Evolutionary conservation across 2,888 invertebrate species (phyloP), one percentile per base, ranked within the genome.

Genomic region (Microctonus brassicae): DNA sequence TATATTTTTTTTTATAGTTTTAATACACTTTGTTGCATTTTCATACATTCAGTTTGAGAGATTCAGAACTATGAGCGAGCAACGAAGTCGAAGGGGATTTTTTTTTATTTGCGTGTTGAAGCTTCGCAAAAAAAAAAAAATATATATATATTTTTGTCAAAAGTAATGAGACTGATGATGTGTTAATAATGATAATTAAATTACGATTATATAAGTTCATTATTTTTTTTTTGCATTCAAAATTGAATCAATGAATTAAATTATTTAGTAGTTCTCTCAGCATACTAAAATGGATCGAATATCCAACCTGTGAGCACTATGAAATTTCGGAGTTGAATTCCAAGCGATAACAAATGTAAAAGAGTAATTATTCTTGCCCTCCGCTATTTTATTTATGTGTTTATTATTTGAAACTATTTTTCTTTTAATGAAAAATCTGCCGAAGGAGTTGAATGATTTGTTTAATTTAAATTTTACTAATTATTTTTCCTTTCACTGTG

Each of bases 51-150:
- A 39, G 69, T 64, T 73, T 73, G 70, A 71, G 75, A 78, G 76
- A 69, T 73, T 76, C 74, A 78, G 77, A 78, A 81, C 70, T 79
- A 73, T 77, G 77, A 77, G 79, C 79, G 77, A 80, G 80, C 79
- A 77, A 81, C 76, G 77, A 79, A 79, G 79, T 81, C 75, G 75
- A 76, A 79, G 77, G 75, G 70, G 77, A 53, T n/a, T 39, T 73
- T 53, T 47, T 69, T 71, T 17, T 62, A 42, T 55, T 63, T 39
- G 57, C 57, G 11, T 57, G 29, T 29, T 29, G 57, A 57, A 57
- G 29, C 57, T 29, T 57, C 29, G 57, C 57, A 24, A 57, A 57
- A 57, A 24, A 55, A 55, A 9, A 39, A 13, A n/a, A n/a, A n/a
- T n/a, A n/a, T n/a, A n/a, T n/a, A 39, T n/a, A n/a, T 4, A n/a